Evolutionary conservation across 30 jellyfish, hydroid and myxozoan species (phyloP).

Genomic region (Calvadosia cruxmelitensis): DNA sequence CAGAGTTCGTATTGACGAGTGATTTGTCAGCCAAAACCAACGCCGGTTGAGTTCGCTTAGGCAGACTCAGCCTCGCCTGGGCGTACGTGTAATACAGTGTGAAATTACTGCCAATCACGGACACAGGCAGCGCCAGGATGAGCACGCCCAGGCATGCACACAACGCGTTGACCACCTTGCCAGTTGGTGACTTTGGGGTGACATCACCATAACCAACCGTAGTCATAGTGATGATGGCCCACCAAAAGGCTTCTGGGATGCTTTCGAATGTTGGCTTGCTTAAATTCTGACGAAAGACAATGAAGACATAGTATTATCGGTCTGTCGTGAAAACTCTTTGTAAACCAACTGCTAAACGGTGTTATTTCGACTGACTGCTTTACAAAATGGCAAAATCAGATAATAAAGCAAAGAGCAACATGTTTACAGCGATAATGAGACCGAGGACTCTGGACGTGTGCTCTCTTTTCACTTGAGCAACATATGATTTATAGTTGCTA

Average conservation of each 20-base stretch:
- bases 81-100: constrained; percentile 80
- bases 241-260: constrained; percentile 78
- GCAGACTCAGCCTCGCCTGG: constrained; percentile 78
- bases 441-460: too few species aligned
- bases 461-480: too few species aligned
- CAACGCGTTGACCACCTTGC: constrained; percentile 68
- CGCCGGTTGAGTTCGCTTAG: constrained; percentile 77
- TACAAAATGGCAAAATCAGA: too few species aligned
- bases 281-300: too few species aligned
- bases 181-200: constrained; percentile 70
- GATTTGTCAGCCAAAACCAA: constrained; percentile 86
- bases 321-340: too few species aligned
- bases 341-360: too few species aligned
- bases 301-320: too few species aligned
- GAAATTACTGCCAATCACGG: constrained; percentile 90
- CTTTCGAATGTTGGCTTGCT: constrained; percentile 47
- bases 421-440: too few species aligned
- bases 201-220: constrained; percentile 87
- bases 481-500: too few species aligned
- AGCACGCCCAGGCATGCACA: constrained; percentile 89
- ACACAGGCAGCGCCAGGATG: constrained; percentile 79
- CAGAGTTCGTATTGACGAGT: constrained; percentile 54
- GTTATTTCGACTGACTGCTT: too few species aligned
- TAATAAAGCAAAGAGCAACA: too few species aligned
- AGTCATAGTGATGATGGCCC: constrained; percentile 84